Percentiles rank a stretch among this genome's conserved stretches.
Evolutionary conservation across 2,888 invertebrate genomes (phyloP).

Genomic region (Anorthoa munda): DNA sequence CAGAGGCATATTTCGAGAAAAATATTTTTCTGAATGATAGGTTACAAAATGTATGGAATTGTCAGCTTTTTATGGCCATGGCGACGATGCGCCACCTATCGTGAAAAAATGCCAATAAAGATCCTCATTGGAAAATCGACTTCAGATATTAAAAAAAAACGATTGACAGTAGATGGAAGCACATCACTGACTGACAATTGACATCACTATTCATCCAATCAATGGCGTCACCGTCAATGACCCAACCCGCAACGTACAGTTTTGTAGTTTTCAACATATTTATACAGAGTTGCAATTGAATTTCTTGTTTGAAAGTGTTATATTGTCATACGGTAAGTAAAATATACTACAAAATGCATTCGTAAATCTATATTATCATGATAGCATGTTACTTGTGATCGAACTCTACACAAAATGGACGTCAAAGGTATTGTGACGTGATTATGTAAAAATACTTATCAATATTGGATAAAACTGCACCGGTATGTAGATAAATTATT

Average conservation of each 20-base stretch:
- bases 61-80: too few species aligned
- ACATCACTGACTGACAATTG: conserved; percentile 54
- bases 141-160: neutral
- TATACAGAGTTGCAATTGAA: conserved; percentile 65
- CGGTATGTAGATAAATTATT: conserved; percentile 39
- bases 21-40: too few species aligned
- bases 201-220: conserved; percentile 70
- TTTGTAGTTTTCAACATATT: conserved; percentile 75
- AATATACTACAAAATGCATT: conserved; percentile 29
- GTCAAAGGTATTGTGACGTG: conserved; percentile 87
- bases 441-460: conserved; percentile 85
- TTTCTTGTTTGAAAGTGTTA: conserved; percentile 65
- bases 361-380: conserved; percentile 22
- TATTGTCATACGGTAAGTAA: conserved; percentile 75
- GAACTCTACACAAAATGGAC: conserved; percentile 87
- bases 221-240: conserved; percentile 88
- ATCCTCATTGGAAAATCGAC: conserved; percentile 1
- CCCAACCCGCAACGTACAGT: conserved; percentile 81
- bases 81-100: too few species aligned
- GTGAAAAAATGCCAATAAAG: too few species aligned
- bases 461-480: conserved; percentile 47
- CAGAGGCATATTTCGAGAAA: too few species aligned
- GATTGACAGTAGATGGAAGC: conserved; percentile 9
- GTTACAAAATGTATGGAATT: too few species aligned
- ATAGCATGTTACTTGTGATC: conserved; percentile 64